phyloP scores from a whole-genome alignment of 2,888 invertebrate species.

The Congeria kusceri region DNA sequence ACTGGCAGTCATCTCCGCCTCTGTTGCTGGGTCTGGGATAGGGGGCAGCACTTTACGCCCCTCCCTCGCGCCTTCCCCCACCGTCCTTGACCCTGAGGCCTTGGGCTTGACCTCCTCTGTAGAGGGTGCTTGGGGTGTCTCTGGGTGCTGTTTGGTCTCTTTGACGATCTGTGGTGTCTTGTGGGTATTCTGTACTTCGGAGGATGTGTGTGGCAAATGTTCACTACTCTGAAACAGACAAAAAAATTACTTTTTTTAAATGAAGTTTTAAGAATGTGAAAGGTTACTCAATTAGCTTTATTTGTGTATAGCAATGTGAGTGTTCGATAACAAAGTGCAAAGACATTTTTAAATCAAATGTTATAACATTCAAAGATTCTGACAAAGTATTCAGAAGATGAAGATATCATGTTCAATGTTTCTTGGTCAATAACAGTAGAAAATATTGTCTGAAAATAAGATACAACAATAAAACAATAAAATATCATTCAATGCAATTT shows the following conservation, averaged over 20 bases:
- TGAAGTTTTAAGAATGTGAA: too few species aligned
- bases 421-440: too few species aligned
- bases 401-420: too few species aligned
- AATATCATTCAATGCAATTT: too few species aligned
- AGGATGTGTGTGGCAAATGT: conserved; percentile 7
- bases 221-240: background rate
- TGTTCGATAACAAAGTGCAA: too few species aligned
- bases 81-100: background rate
- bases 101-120: background rate
- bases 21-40: conserved; percentile 66
- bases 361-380: too few species aligned
- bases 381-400: too few species aligned
- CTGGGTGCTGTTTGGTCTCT: background rate
- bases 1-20: conserved; percentile 61
- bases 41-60: conserved; percentile 68
- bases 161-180: background rate
- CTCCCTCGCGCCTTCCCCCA: conserved; percentile 31
- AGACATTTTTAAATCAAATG: too few species aligned
- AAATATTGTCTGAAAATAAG: too few species aligned
- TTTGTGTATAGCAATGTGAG: too few species aligned
- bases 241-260: background rate
- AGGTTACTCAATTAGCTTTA: background rate
- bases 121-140: background rate
- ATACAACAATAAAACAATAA: too few species aligned
- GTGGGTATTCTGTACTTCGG: background rate